Base-by-base conservation (phyloP, 2,888 invertebrate species). In the Platynereis dumerilii region DNA sequence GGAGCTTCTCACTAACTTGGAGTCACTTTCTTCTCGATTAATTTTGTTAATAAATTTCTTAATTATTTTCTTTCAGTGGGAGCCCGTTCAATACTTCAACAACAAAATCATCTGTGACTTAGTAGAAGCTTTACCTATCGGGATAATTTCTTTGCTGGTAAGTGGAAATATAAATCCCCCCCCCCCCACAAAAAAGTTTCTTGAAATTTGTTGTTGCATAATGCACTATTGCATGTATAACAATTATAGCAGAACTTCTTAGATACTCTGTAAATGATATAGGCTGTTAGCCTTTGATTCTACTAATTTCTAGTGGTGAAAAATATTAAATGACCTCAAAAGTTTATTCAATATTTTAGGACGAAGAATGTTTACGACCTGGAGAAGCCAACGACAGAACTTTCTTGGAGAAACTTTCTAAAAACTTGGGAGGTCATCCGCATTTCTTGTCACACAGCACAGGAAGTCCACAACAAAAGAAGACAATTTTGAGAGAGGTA, bases 41-140 rank as follows among this genome's bases (percentile, higher is more conserved):
- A n/a, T n/a, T n/a, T n/a, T n/a, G n/a, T n/a, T n/a, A n/a, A n/a
- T n/a, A n/a, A n/a, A n/a, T n/a, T n/a, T n/a, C n/a, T n/a, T n/a
- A n/a, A n/a, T n/a, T n/a, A n/a, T n/a, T 42, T 17, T 45, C 12
- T 55, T 56, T n/a, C 68, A 83, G 80, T 96, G 95, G 95, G 91
- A 91, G 74, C 90, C 92, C 39, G 89, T 96, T 1, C 89, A 91
- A 74, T 96, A 92, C 85, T 95, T 95, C 84, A 93, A 95, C 84
- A 96, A 96, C 82, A 93, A 94, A 86, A 88, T 95, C 74, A 96
- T 96, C 78, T 95, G 94, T 82, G 93, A 94, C 84, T 87, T 96
- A 73, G 92, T 95, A 69, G 95, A 96, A 82, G 92, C 92, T 75
- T 91, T 92, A 78, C 91, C 94, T 79, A 91, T 90, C 87, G 94